phyloP scores from a whole-genome alignment of 2,113 vertebrate species.

The Piliocolobus tephrosceles region DNA sequence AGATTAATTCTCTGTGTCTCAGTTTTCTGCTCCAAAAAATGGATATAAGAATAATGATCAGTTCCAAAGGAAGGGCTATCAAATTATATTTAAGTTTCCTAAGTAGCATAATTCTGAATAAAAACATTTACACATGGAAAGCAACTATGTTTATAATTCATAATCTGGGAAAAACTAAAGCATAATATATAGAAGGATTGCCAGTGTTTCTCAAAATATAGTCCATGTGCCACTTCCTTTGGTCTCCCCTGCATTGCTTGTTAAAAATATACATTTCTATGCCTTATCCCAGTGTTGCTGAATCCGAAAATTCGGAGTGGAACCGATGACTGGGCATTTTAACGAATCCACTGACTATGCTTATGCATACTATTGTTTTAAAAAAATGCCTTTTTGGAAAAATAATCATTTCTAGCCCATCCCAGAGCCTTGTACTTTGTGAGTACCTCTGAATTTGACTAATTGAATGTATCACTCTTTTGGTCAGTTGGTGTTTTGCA shows the following conservation, averaged over 20 bases:
- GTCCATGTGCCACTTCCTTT: neutral
- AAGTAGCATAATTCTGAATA: slow-evolving; percentile 7
- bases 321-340: neutral
- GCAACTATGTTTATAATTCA: neutral
- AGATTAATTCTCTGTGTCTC: neutral
- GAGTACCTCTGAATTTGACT: slow-evolving; percentile 17
- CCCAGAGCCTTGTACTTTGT: neutral
- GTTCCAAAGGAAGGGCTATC: neutral
- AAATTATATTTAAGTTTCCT: slow-evolving; percentile 2
- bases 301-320: neutral
- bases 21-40: slow-evolving; percentile 12
- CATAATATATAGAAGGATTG: neutral
- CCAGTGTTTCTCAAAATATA: neutral
- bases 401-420: neutral
- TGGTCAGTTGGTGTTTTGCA: slow-evolving; percentile 27
- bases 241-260: neutral
- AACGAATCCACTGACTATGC: neutral
- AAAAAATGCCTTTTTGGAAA: neutral
- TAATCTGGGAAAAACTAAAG: neutral
- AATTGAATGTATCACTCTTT: slow-evolving; percentile 39
- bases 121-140: neutral
- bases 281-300: neutral
- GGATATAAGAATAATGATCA: slow-evolving; percentile 7
- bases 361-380: neutral
- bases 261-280: neutral